Conservation (phyloP, 1,140 invertebrate genomes). For the Caligus rogercresseyi region DNA sequence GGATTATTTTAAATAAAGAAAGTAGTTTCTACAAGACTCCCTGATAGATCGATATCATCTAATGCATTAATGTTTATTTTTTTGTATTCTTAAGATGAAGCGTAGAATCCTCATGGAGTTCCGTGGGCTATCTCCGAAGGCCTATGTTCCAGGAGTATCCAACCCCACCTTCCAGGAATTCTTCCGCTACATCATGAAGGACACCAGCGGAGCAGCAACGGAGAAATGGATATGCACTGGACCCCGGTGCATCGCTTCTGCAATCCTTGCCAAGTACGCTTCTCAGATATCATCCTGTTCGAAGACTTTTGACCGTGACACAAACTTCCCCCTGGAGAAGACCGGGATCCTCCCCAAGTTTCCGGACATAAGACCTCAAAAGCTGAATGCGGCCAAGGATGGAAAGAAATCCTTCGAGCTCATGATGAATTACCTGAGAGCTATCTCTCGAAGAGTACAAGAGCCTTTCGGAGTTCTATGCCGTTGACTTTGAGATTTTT, state of each 20-base stretch:
- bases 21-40: neutral
- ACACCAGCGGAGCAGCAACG: neutral
- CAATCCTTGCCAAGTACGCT: slow-evolving; percentile 16
- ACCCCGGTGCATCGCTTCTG: slow-evolving; percentile 21
- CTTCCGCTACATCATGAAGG: neutral
- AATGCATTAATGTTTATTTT: neutral
- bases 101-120: neutral
- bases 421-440: neutral
- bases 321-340: slow-evolving; percentile 12
- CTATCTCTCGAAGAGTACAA: neutral
- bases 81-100: neutral
- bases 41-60: neutral
- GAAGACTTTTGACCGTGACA: slow-evolving; percentile 17
- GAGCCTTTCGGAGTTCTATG: neutral
- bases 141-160: neutral
- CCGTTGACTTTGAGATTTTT: neutral
- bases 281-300: slow-evolving; percentile 19
- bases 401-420: neutral
- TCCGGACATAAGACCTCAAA: neutral
- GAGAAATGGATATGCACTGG: slow-evolving; percentile 20
- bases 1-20: no score
- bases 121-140: neutral
- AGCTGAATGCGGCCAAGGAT: neutral
- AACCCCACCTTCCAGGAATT: neutral
- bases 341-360: neutral